phyloP scores from a whole-genome alignment of 2,113 vertebrate species.

The Bolborhynchus lineola region DNA sequence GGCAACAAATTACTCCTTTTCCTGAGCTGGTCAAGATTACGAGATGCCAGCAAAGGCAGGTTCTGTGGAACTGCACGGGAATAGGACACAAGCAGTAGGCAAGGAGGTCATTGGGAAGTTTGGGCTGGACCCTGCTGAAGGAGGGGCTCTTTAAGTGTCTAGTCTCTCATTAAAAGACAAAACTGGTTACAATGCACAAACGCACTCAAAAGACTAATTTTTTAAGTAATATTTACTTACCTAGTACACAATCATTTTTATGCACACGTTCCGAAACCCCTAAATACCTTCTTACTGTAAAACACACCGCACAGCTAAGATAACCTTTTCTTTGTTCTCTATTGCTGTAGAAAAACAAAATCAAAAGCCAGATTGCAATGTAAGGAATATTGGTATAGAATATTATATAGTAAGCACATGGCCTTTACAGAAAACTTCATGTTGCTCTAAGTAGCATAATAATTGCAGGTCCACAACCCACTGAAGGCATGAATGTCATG shows the following conservation, averaged over 20 bases:
- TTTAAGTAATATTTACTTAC: background rate
- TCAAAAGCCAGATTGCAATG: background rate
- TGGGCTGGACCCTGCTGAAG: background rate
- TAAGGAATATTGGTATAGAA: background rate
- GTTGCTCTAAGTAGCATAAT: background rate
- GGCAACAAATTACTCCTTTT: constrained; percentile 29
- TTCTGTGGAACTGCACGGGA: background rate
- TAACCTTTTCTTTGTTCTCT: background rate
- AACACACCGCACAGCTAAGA: background rate
- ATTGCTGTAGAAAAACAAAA: background rate
- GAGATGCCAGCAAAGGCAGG: background rate
- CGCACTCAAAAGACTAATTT: background rate
- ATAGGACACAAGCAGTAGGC: fast-evolving
- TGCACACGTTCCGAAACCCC: background rate
- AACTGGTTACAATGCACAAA: background rate
- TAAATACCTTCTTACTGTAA: background rate
- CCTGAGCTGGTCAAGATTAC: background rate
- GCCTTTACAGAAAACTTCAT: background rate
- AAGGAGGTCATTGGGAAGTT: background rate
- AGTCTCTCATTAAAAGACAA: background rate
- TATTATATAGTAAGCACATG: background rate
- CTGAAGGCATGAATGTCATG: fast-evolving
- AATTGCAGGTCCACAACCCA: background rate
- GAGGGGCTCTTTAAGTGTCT: background rate
- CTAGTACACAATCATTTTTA: background rate